phyloP scores from a whole-genome alignment of 2,113 vertebrate genomes.

The Phainopepla nitens region DNA sequence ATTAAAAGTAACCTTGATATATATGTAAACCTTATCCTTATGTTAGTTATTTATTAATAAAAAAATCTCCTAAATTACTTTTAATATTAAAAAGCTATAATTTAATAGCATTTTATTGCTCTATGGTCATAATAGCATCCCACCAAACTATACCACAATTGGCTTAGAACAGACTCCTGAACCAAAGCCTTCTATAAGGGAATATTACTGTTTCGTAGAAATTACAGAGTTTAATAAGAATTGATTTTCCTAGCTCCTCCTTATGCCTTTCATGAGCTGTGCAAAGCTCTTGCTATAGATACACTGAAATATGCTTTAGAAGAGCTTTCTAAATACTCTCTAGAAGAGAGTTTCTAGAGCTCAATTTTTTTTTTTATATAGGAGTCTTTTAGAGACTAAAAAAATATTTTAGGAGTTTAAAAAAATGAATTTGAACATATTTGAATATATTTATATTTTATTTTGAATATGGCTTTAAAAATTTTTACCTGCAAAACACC shows the following conservation, averaged over 20 bases:
- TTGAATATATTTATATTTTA: neutral
- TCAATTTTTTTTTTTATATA: neutral
- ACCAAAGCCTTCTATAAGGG: neutral
- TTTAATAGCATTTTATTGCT: neutral
- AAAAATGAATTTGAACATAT: fast-evolving
- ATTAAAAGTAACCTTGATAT: neutral
- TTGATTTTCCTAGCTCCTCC: neutral
- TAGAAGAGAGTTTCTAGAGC: neutral
- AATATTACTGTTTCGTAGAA: neutral
- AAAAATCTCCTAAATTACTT: neutral
- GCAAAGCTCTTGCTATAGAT: neutral
- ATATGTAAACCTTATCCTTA: neutral
- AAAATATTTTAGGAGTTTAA: neutral
- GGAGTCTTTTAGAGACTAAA: neutral
- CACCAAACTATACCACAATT: neutral
- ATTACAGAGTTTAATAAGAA: neutral
- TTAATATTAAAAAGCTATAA: neutral
- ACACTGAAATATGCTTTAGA: neutral
- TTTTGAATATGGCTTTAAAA: neutral
- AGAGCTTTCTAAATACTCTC: neutral
- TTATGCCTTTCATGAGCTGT: neutral
- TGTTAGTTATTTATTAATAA: neutral
- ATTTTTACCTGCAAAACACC: too few species aligned
- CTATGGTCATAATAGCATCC: neutral
- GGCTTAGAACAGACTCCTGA: neutral